phyloP scores from a whole-genome alignment of 2,797 vertebrate genomes.

The Phoeniculus purpureus region DNA sequence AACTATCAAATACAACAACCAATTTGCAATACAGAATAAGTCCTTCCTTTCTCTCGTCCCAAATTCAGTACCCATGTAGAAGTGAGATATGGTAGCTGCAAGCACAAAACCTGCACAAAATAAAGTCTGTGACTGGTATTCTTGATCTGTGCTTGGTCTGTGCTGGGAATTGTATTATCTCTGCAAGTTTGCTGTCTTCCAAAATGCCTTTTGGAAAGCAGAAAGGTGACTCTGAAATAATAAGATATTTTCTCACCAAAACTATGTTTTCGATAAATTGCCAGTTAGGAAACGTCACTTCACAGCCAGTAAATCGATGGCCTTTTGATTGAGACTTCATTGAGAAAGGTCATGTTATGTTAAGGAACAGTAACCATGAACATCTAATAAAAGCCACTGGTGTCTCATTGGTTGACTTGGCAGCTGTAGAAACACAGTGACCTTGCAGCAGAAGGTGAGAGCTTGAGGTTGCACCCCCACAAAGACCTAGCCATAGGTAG shows the following conservation, averaged over 20 bases:
- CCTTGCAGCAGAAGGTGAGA: conserved; percentile 22
- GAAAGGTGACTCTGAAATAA: conserved; percentile 12
- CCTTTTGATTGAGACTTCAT: conserved; percentile 45
- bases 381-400: conserved; percentile 25
- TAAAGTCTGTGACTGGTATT: neutral
- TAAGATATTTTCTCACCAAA: conserved; percentile 21
- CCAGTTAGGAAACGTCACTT: conserved; percentile 43
- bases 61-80: neutral
- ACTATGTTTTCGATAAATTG: conserved; percentile 25
- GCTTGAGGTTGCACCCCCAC: neutral
- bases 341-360: conserved; percentile 11
- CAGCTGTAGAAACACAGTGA: conserved; percentile 37
- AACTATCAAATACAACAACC: neutral
- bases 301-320: conserved; percentile 44
- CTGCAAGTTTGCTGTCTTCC: neutral
- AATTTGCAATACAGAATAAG: neutral
- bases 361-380: conserved; percentile 4
- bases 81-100: neutral
- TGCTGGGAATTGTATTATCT: neutral
- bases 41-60: neutral
- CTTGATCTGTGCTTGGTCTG: neutral
- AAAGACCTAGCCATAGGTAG: neutral
- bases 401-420: neutral
- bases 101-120: neutral
- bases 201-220: neutral